Evolutionary conservation across 2,888 invertebrate genomes (phyloP), one percentile per base, ranked within the genome.

Genomic region (Eupithecia insigniata): DNA sequence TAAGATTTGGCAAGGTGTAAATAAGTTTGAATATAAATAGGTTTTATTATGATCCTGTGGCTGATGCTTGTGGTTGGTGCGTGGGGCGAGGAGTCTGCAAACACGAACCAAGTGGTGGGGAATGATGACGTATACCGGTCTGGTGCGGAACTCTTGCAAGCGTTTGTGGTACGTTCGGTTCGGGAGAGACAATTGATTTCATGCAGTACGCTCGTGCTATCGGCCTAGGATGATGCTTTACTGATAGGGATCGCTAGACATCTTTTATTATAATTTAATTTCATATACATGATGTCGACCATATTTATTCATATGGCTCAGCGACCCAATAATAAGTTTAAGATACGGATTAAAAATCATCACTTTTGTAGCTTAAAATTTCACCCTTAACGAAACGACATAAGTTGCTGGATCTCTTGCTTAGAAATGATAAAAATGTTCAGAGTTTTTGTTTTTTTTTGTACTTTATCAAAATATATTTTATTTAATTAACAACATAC

Each of bases 101-200:
- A 65, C 16, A 75, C 80, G 14, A 85, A 82, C 28, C 81, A 79
- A 6, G 83, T 84, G 26, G 80, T 83, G 66, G 85, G 87, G 71
- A 82, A 84, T 14, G 80, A 66, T 72, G 82, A 79, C 75, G 83
- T 80, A 66, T 81, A 86, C 74, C 76, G 90, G 74, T 82, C 82
- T 14, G 77, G 87, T 72, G 90, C 92, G 51, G 88, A 92, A 22
- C 74, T 91, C 77, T 74, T 89, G 76, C 84, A 86, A 77, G 88
- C 88, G 72, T 92, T 91, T 85, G 89, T 85, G 92, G 93, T 93
- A 92, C 78, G 92, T 89, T 62, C 8, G 12, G 6, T 22, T 26
- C 72, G 71, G 65, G 73, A 78, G 70, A 76, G 79, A 64, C 82
- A 72, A 76, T 74, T 69, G 72, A 60, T 79, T 82, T 84, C 83